Evolutionary conservation across 2,113 vertebrate species (phyloP), one percentile per base, ranked within the genome.

Genomic region (Oxyruncus cristatus): DNA sequence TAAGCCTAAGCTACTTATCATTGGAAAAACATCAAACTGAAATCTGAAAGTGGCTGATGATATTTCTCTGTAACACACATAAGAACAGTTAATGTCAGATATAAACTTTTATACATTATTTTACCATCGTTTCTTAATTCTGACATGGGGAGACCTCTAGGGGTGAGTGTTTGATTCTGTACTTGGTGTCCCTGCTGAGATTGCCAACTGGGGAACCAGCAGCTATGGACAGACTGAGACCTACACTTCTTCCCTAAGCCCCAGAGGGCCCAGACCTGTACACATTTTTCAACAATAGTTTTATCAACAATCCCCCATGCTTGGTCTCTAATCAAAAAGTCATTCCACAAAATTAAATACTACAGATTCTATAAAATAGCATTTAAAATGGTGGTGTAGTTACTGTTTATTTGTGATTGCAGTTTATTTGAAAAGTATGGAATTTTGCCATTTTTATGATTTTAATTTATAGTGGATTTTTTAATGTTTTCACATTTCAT

Each of bases 121-220:
- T 39, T 81, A 14, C n/a, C 5, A 8, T 71, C 0, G 1, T 80
- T 92, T 65, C 87, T 79, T 81, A 86, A 75, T 32, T 96, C 68
- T 96, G 93, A 96, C 93, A 88, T 93, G 90, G 85, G 62, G 95
- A 93, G 95, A 96, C 93, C 91, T 78, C 95, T 97, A 97, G 93
- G 92, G 93, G 90, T 88, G 92, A 95, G 56, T 93, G 85, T 22
- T 86, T 88, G 89, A 61, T 84, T 86, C 32, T 83, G 63, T 96
- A 35, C 8, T 92, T 80, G 41, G 24, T 50, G 39, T 89, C 39
- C 86, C 63, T 77, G 44, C 52, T 61, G 79, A 83, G 30, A 52
- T 5, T 74, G 42, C 13, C 47, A 37, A 30, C 66, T 46, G 46
- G 35, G 58, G n/a, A 89, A 9, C 8, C 42, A 59, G 56, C 30